Evolutionary conservation across 1,140 invertebrate genomes (phyloP).

Genomic region (Drosophila teissieri): DNA sequence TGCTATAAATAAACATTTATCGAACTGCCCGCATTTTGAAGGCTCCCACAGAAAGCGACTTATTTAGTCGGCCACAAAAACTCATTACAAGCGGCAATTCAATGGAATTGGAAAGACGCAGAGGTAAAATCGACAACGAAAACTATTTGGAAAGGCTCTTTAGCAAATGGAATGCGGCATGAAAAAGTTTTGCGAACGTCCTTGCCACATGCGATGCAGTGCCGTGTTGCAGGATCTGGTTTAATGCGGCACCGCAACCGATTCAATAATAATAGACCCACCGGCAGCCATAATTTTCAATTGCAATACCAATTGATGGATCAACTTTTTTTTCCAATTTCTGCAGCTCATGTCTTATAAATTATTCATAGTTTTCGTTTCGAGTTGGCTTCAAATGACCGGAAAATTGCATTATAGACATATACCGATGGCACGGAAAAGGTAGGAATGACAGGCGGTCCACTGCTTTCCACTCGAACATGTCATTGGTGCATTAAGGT

Average conservation of each 20-base stretch:
- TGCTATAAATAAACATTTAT: conserved; percentile 18
- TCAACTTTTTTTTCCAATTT: conserved; percentile 23
- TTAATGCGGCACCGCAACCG: conserved; percentile 28
- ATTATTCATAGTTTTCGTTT: conserved; percentile 47
- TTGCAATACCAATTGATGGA: conserved; percentile 62
- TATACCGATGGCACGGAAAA: conserved; percentile 9
- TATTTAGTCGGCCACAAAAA: conserved; percentile 55
- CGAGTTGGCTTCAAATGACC: conserved; percentile 61
- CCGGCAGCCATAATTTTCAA: conserved; percentile 51
- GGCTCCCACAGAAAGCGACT: conserved; percentile 23
- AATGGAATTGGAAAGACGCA: conserved; percentile 23
- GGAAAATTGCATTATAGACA: conserved; percentile 65
- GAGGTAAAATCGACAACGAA: conserved; percentile 19
- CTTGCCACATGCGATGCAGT: conserved; percentile 46
- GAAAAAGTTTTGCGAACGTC: conserved; percentile 45
- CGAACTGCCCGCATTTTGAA: conserved; percentile 27
- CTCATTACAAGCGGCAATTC: conserved; percentile 65
- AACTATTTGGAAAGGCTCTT: conserved; percentile 29
- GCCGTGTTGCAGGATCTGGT: conserved; percentile 2
- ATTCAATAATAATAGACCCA: too few species aligned
- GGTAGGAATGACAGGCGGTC: conserved; percentile 14
- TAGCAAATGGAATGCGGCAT: conserved; percentile 23
- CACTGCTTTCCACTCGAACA: conserved; percentile 38
- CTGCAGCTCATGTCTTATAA: conserved; percentile 35
- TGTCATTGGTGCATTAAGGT: conserved; percentile 59